Evolutionary conservation across 2,888 invertebrate species (phyloP), one percentile per base, ranked within the genome.

Genomic region (Luffia ferchaultella): DNA sequence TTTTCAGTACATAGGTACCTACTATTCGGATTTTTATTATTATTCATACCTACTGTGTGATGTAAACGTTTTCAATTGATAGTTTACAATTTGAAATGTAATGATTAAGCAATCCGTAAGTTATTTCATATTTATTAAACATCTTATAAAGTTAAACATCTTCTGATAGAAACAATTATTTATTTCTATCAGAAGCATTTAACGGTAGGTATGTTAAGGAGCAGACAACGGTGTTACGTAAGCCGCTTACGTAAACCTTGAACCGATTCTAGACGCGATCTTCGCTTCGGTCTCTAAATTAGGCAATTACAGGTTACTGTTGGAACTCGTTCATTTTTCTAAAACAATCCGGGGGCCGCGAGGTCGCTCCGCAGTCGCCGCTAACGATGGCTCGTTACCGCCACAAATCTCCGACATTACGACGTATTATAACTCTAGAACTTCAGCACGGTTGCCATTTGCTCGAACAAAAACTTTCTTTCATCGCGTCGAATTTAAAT

Each of bases 401-500:
- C 71, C 77, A 74, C 76, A 82, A 74, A 82, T 79, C 79, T 78
- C 67, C 66, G 60, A 70, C 77, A 82, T 82, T 80, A 80, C 72
- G 68, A 71, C 75, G 73, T 78, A 82, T 80, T 82, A 79, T 80
- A 82, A 82, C 79, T 82, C 73, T 67, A 68, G 76, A 78, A 80
- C 76, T 82, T 75, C 64, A 70, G 69, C 73, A 66, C 64, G 65
- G 68, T 64, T 68, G 76, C 77, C 75, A 78, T 80, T 76, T 71
- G 67, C 63, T 67, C 58, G 62, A 69, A 75, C 73, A 76, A 75
- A 73, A 82, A 82, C 72, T 83, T 82, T 78, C 71, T 76, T 76
- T 74, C 75, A 75, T 76, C 75, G 77, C 65, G 59, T 60, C 68
- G 70, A 76, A 30, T 82, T 82, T 71, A 76, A 80, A 79, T 79